These are phyloP conservation scores for Dermatemys mawii DNA, from an alignment of 2,113 vertebrate genomes.

Conservation along the genomic window DNA sequence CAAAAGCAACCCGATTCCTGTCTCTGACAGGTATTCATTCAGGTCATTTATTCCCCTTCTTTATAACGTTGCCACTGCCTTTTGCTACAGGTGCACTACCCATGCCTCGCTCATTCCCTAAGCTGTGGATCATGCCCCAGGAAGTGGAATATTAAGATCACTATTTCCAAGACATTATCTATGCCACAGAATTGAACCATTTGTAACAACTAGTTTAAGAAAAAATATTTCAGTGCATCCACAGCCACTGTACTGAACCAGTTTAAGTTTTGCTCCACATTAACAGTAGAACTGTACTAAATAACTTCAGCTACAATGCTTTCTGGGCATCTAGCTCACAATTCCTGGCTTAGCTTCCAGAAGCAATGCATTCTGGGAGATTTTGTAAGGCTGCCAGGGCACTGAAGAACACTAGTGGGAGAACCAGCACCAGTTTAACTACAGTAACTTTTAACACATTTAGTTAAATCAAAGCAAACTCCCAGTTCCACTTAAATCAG, in stretches of 20 bases:
- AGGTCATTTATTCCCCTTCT: background rate
- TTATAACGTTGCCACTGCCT: background rate
- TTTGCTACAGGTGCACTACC: background rate
- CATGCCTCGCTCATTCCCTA: background rate
- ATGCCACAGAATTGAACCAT: background rate
- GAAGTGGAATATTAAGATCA: background rate
- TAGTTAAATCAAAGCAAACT: background rate
- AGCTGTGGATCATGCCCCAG: background rate
- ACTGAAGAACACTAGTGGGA: background rate
- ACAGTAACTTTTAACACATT: background rate
- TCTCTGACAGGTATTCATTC: background rate
- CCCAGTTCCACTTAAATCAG: background rate
- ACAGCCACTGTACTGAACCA: background rate
- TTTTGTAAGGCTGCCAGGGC: background rate
- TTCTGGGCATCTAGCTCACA: background rate
- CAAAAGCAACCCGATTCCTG: background rate
- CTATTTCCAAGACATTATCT: background rate
- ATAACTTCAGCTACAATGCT: background rate
- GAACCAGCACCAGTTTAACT: background rate
- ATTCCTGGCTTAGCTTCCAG: background rate
- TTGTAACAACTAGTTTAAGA: background rate
- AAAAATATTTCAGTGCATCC: background rate
- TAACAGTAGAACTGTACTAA: background rate
- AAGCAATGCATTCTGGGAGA: background rate
- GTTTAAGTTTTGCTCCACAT: background rate